Conservation (phyloP, 1,140 invertebrate species). For the Euura saliciscinereae region DNA sequence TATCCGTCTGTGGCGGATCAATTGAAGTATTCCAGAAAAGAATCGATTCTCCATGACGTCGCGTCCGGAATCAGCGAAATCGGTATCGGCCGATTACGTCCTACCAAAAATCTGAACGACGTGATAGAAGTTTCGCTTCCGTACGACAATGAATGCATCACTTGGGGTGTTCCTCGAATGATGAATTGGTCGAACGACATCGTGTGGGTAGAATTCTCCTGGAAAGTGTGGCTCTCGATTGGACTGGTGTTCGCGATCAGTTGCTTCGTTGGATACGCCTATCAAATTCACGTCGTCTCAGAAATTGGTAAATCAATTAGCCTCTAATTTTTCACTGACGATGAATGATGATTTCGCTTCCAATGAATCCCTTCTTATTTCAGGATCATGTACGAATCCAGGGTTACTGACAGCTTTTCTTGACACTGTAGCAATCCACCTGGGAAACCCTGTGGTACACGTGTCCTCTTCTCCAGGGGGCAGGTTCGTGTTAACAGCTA, state of each 20-base stretch:
- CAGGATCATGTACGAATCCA: neutral
- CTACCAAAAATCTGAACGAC: neutral
- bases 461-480: neutral
- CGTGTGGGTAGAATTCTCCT: neutral
- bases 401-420: neutral
- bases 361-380: neutral
- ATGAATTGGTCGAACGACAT: neutral
- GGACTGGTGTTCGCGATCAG: neutral
- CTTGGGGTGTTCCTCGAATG: neutral
- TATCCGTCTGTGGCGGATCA: neutral
- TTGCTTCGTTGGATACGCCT: neutral
- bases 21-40: neutral
- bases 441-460: neutral
- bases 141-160: neutral
- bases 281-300: neutral
- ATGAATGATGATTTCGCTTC: neutral
- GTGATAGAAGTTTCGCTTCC: neutral
- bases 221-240: neutral
- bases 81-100: conserved; percentile 3
- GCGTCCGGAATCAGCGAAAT: neutral
- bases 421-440: neutral
- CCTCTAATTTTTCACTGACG: neutral
- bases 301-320: neutral
- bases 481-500: neutral
- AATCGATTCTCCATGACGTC: neutral